A percentile compares a stretch with the other conserved stretches of the same genome.
These are phyloP conservation scores for Heliopora coerulea DNA, from an alignment of 92 coral and sea anemone genomes.

Conservation along the genomic window DNA sequence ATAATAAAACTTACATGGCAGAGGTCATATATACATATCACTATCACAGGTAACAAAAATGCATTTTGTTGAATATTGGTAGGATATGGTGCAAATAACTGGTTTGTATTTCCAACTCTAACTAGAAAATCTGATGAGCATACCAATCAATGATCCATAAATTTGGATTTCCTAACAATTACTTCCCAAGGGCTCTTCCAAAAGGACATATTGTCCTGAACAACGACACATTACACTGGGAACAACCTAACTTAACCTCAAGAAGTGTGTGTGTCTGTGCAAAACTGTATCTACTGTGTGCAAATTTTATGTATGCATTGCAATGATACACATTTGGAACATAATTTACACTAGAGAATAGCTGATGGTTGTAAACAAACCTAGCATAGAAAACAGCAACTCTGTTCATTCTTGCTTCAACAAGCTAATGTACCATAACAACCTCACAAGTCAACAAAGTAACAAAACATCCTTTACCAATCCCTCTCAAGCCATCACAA, in stretches of 20 bases:
- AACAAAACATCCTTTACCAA: background rate
- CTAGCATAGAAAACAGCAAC: background rate
- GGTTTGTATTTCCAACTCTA: background rate
- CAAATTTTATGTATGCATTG: background rate
- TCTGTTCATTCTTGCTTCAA: background rate
- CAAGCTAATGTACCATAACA: background rate
- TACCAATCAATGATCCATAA: background rate
- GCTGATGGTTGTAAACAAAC: slow-evolving; percentile 2
- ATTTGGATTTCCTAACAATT: background rate
- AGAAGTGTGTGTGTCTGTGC: background rate
- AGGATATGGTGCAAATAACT: background rate
- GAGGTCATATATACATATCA: background rate
- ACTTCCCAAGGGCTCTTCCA: background rate
- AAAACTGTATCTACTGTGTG: background rate
- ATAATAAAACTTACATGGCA: background rate
- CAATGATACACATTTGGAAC: background rate
- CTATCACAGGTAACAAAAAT: background rate
- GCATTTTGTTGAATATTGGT: background rate
- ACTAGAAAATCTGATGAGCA: background rate
- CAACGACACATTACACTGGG: background rate
- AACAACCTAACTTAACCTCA: background rate
- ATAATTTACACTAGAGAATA: background rate
- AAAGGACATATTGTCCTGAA: background rate
- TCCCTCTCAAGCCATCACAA: background rate
- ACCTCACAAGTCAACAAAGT: background rate